A percentile compares a stretch with the other conserved stretches of the same genome.
Conservation (phyloP, 2,113 vertebrate genomes). For the Chiloscyllium plagiosum region DNA sequence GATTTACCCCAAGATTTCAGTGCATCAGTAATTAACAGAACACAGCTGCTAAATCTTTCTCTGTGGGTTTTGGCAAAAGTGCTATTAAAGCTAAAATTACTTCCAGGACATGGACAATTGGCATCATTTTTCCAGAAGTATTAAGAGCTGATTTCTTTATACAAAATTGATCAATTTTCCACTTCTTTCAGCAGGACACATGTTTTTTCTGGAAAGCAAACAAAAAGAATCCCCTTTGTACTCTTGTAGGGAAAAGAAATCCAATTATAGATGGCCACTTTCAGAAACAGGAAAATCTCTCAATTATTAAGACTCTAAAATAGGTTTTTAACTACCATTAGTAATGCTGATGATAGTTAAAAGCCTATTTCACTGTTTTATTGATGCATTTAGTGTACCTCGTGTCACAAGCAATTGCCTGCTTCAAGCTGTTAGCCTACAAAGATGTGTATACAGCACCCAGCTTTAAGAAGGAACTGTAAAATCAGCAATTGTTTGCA, state of each 20-base stretch:
- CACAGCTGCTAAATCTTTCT: not conserved
- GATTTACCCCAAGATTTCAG: not conserved
- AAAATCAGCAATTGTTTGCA: not conserved
- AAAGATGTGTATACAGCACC: not conserved
- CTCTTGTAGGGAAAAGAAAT: not conserved
- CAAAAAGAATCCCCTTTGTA: not conserved
- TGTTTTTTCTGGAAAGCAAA: not conserved
- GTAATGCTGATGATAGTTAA: slow-evolving; percentile 26
- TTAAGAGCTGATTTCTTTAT: not conserved
- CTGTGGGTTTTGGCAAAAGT: not conserved
- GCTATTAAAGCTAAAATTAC: not conserved
- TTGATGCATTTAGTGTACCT: slow-evolving; percentile 20
- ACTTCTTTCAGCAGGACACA: not conserved
- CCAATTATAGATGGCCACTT: not conserved
- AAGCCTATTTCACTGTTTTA: slow-evolving; percentile 30
- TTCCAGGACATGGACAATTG: not conserved
- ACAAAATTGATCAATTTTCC: slow-evolving; percentile 31
- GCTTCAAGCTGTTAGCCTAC: not conserved
- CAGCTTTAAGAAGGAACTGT: not conserved
- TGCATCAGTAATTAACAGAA: not conserved
- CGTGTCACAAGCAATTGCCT: slow-evolving; percentile 25
- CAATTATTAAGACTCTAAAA: slow-evolving; percentile 22
- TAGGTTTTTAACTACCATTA: slow-evolving; percentile 28
- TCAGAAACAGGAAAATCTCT: not conserved
- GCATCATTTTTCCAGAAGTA: not conserved